phyloP scores from a whole-genome alignment of 92 coral and sea anemone genomes.

The Micromussa lordhowensis region DNA sequence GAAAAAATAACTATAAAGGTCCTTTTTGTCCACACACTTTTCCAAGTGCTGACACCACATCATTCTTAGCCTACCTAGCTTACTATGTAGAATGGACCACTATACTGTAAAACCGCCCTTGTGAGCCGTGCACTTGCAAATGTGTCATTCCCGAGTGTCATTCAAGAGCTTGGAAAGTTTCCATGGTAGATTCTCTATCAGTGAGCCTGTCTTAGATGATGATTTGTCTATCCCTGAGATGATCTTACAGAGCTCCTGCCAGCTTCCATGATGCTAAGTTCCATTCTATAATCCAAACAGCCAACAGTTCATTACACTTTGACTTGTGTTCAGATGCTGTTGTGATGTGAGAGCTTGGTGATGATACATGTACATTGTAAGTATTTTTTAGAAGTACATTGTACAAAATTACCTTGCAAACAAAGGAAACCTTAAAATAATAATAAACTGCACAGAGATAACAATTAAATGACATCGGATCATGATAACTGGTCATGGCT shows the following conservation, averaged over 20 bases:
- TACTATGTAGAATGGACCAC: no score
- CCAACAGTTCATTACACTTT: background rate
- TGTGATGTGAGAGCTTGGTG: no score
- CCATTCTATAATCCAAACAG: conserved; percentile 49
- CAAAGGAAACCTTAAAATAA: no score
- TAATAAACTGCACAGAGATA: no score
- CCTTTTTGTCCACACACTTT: background rate
- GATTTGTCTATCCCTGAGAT: conserved; percentile 59
- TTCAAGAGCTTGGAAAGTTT: background rate
- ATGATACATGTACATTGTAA: no score
- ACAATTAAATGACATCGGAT: no score
- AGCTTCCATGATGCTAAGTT: conserved; percentile 66
- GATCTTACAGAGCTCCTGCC: conserved; percentile 66
- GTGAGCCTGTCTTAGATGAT: background rate
- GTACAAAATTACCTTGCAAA: no score
- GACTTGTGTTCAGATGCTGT: background rate
- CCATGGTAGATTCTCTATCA: background rate
- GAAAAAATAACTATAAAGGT: background rate
- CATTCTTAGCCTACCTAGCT: background rate
- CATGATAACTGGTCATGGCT: no score
- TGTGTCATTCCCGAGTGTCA: background rate
- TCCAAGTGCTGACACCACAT: background rate
- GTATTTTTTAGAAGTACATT: no score
- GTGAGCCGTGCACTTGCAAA: background rate
- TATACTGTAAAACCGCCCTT: background rate